phyloP scores from a whole-genome alignment of 2,797 vertebrate genomes.

The Poecilia wingei region DNA sequence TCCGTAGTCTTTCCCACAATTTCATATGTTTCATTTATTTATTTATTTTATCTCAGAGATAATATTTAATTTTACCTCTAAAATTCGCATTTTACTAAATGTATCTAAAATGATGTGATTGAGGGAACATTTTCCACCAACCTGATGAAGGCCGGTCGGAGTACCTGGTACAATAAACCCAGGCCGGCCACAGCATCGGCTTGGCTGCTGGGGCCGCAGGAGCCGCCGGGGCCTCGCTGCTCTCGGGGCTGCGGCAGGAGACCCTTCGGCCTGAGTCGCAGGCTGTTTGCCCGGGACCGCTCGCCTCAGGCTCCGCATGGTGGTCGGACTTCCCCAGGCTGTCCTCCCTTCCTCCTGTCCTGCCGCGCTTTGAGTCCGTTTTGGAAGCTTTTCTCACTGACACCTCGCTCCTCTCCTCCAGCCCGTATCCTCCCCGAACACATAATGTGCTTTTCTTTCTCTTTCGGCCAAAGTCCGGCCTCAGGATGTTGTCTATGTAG shows the following conservation, averaged over 20 bases:
- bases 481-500: constrained; percentile 93
- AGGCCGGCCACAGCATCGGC: constrained; percentile 94
- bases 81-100: neutral
- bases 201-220: constrained; percentile 51
- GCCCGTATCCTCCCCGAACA: constrained; percentile 63
- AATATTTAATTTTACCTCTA: neutral
- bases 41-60: neutral
- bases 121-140: constrained; percentile 67
- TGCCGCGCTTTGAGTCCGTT: constrained; percentile 49
- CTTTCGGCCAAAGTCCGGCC: constrained; percentile 90
- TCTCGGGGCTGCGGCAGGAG: constrained; percentile 78
- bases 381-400: constrained; percentile 41
- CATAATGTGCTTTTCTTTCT: constrained; percentile 78
- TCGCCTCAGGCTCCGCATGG: constrained; percentile 62
- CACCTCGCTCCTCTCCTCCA: constrained; percentile 58
- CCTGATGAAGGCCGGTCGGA: constrained; percentile 96
- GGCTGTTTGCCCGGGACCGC: constrained; percentile 70
- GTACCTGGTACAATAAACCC: constrained; percentile 98
- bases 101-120: neutral
- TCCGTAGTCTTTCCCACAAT: neutral
- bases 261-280: constrained; percentile 69
- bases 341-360: constrained; percentile 68
- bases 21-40: neutral
- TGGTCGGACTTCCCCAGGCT: constrained; percentile 66
- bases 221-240: neutral